phyloP scores from a whole-genome alignment of 1,140 invertebrate species.

The Drosophila seguyi region DNA sequence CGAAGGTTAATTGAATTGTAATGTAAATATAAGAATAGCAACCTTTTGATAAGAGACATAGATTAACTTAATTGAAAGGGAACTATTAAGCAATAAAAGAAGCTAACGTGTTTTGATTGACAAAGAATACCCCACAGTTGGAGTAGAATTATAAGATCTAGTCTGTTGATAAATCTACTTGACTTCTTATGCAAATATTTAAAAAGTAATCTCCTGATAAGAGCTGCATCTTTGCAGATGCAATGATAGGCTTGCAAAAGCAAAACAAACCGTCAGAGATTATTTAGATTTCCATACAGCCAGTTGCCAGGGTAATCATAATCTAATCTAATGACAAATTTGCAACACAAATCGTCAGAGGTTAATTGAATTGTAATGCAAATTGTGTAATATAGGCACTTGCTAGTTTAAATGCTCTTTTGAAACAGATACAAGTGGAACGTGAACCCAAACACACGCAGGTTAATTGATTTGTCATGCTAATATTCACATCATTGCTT shows the following conservation, averaged over 20 bases:
- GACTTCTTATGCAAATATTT: neutral
- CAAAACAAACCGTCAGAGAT: slow-evolving; percentile 1
- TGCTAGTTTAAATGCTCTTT: neutral
- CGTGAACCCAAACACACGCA: neutral
- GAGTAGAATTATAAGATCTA: neutral
- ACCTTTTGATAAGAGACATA: neutral
- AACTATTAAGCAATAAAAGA: neutral
- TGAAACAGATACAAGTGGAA: neutral
- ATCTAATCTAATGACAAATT: slow-evolving; percentile 1
- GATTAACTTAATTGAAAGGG: neutral
- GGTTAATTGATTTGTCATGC: neutral
- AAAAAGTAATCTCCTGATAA: neutral
- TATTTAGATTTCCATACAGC: neutral
- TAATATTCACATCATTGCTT: neutral
- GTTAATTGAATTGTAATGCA: neutral
- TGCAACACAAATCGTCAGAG: too few relatives aligned
- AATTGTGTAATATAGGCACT: neutral
- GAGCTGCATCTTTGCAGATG: neutral
- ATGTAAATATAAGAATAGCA: neutral
- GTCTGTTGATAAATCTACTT: neutral
- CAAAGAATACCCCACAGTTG: neutral
- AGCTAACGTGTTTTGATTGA: neutral
- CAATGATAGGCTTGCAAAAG: neutral
- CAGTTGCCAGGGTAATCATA: neutral
- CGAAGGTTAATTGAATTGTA: neutral